Evolutionary conservation across 2,888 invertebrate species (phyloP).

Genomic region (Terebella lapidaria): DNA sequence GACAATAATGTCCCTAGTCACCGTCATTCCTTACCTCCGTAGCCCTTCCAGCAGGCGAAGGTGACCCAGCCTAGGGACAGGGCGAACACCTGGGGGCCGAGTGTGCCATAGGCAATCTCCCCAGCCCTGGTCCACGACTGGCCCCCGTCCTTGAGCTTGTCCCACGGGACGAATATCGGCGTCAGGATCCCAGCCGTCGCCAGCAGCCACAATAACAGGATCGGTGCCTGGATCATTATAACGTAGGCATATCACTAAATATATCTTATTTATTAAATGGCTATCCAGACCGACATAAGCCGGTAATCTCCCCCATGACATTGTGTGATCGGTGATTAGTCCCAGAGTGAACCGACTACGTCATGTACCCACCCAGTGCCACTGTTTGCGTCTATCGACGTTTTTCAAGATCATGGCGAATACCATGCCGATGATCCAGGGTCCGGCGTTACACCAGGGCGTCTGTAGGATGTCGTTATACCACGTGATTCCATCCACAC

Average conservation of each 20-base stretch:
- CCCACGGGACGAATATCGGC: neutral
- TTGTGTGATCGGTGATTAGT: too few relatives aligned
- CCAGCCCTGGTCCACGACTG: neutral
- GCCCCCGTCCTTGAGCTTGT: neutral
- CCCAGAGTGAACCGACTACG: too few relatives aligned
- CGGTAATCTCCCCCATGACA: too few relatives aligned
- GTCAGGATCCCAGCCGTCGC: neutral
- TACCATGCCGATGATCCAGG: conserved; percentile 20
- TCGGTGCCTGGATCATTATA: neutral
- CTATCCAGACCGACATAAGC: too few relatives aligned
- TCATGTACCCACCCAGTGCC: too few relatives aligned
- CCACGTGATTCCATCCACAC: conserved; percentile 10
- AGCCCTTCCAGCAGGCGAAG: neutral
- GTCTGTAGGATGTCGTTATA: conserved; percentile 14
- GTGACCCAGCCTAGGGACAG: neutral
- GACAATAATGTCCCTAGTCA: neutral
- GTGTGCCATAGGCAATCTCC: neutral
- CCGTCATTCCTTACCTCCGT: neutral
- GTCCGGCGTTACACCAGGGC: conserved; percentile 24
- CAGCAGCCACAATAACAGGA: neutral
- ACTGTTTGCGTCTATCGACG: too few relatives aligned
- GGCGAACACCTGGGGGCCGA: neutral
- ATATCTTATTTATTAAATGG: too few relatives aligned
- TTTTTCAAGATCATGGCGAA: conserved; percentile 14
- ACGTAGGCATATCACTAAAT: too few relatives aligned